Percentiles rank a stretch among this genome's conserved stretches.
phyloP scores from a whole-genome alignment of 2,888 invertebrate genomes.

The Platycheirus rosarum region DNA sequence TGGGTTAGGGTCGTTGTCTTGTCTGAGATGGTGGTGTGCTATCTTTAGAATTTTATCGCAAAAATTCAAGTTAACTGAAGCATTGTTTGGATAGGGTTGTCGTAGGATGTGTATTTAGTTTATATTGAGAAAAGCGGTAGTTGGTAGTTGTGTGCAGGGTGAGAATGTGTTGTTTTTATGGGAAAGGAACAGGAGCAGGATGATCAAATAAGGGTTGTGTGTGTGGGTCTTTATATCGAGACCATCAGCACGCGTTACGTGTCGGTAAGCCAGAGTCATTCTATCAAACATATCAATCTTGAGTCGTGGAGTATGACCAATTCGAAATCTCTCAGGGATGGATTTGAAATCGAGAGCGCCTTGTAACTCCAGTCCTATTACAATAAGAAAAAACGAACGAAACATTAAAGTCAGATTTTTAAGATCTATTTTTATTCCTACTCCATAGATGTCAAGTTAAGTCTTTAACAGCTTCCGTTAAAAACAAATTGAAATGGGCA shows the following conservation, averaged over 20 bases:
- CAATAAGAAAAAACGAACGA: too few relatives aligned
- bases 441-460: background rate
- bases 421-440: background rate
- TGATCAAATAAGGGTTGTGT: constrained; percentile 41
- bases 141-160: too few relatives aligned
- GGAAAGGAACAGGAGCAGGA: too few relatives aligned
- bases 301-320: constrained; percentile 29
- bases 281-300: constrained; percentile 58
- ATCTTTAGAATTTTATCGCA: constrained; percentile 56
- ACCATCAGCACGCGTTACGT: constrained; percentile 35
- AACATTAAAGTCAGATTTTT: too few relatives aligned
- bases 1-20: constrained; percentile 4
- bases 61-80: constrained; percentile 55
- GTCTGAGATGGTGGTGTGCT: constrained; percentile 16
- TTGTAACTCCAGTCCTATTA: too few relatives aligned
- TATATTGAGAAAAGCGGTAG: constrained; percentile 12
- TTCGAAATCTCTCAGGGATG: background rate
- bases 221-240: constrained; percentile 32
- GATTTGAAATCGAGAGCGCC: background rate
- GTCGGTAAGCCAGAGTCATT: constrained; percentile 33
- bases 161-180: too few relatives aligned
- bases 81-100: constrained; percentile 36
- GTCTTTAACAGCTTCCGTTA: background rate
- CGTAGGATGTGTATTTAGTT: constrained; percentile 11
- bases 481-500: background rate